Evolutionary conservation across 2,888 invertebrate species (phyloP).

Genomic region (Spilosoma lubricipeda): DNA sequence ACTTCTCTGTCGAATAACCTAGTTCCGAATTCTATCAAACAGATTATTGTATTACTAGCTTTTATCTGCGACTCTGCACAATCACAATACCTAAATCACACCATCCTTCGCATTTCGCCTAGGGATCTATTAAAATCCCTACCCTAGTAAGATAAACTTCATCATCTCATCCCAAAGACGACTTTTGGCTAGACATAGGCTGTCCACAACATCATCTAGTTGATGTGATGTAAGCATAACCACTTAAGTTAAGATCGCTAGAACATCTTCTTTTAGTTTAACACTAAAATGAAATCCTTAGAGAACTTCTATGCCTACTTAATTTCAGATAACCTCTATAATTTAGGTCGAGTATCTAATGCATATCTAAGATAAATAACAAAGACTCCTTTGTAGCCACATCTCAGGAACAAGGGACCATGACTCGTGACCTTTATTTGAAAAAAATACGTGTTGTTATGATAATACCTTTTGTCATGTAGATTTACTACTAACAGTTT

Average conservation of each 20-base stretch:
- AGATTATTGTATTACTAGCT: no score
- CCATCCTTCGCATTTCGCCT: no score
- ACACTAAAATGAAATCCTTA: not conserved
- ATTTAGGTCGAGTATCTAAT: not conserved
- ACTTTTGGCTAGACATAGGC: no score
- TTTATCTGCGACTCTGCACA: no score
- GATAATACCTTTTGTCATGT: conserved; percentile 22
- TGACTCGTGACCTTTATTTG: conserved; percentile 17
- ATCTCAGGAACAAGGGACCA: conserved; percentile 33
- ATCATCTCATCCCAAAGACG: no score
- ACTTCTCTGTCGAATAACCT: no score
- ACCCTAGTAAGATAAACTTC: no score
- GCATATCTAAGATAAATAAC: conserved; percentile 6
- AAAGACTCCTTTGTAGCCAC: conserved; percentile 25
- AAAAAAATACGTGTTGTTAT: conserved; percentile 32
- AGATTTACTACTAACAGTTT: not conserved
- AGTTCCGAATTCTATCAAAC: no score
- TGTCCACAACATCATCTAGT: no score
- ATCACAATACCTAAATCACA: no score
- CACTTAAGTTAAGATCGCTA: no score
- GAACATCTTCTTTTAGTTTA: not conserved
- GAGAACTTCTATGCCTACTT: not conserved
- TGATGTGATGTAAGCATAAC: not conserved
- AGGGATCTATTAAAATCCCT: no score
- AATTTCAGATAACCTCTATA: not conserved